phyloP scores from a whole-genome alignment of 2,888 invertebrate species.

The Siphonodentalium dalli region DNA sequence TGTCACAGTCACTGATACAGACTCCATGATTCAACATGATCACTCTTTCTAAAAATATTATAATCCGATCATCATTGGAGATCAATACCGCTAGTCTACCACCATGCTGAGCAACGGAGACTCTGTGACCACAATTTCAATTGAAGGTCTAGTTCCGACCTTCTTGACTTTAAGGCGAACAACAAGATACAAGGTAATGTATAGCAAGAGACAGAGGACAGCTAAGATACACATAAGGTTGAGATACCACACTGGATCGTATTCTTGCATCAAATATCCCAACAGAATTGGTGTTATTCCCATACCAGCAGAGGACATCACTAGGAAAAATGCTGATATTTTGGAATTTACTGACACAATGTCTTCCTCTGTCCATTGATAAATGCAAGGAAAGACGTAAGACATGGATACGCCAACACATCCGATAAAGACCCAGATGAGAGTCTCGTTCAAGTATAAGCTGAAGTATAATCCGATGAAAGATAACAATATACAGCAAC shows the following conservation, averaged over 20 bases:
- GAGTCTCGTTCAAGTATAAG: slow-evolving; percentile 5
- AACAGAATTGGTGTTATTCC: slow-evolving; percentile 36
- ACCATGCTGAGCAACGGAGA: too few species aligned
- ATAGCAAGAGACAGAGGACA: too few species aligned
- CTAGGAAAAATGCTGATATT: slow-evolving; percentile 32
- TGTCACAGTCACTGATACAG: too few species aligned
- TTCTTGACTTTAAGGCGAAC: too few species aligned
- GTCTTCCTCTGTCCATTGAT: slow-evolving; percentile 38
- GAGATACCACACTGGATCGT: slow-evolving; percentile 30
- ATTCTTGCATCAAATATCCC: slow-evolving; percentile 34
- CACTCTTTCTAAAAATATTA: too few species aligned
- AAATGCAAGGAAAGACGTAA: slow-evolving; percentile 34
- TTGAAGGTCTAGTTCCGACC: too few species aligned
- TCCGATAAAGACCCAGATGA: slow-evolving; percentile 33
- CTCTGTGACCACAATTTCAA: too few species aligned
- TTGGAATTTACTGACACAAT: slow-evolving; percentile 34
- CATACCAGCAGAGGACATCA: slow-evolving; percentile 26
- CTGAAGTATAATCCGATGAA: slow-evolving; percentile 20
- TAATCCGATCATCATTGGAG: too few species aligned
- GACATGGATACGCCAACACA: slow-evolving; percentile 35
- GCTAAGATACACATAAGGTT: too few species aligned
- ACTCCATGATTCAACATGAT: too few species aligned
- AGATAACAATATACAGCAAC: slow-evolving; percentile 1
- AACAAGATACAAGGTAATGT: too few species aligned
- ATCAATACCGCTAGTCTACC: too few species aligned